phyloP scores from a whole-genome alignment of 1,140 invertebrate genomes.

The Drosophila yakuba region DNA sequence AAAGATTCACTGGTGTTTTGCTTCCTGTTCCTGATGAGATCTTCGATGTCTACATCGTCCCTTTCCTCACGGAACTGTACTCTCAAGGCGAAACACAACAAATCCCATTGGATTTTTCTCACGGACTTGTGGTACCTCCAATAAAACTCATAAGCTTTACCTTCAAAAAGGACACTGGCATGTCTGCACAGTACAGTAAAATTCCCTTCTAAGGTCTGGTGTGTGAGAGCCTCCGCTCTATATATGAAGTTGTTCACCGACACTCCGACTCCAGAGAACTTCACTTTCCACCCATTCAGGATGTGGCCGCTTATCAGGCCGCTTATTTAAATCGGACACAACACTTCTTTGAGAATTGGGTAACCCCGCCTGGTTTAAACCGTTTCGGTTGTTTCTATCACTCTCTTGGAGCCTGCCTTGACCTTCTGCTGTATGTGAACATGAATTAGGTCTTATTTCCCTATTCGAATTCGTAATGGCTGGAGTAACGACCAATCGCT shows the following conservation, averaged over 20 bases:
- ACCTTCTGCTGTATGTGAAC: neutral
- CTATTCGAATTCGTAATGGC: neutral
- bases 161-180: no score
- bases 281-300: neutral
- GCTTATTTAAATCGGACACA: neutral
- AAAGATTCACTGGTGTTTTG: neutral
- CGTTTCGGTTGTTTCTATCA: neutral
- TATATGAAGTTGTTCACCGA: neutral
- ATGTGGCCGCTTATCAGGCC: neutral
- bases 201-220: no score
- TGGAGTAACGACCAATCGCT: neutral
- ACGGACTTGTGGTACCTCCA: slow-evolving; percentile 1
- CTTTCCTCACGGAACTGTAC: slow-evolving; percentile 3
- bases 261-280: neutral
- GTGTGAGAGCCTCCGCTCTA: neutral
- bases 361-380: neutral
- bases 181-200: no score
- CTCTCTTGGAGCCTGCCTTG: neutral
- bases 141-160: neutral
- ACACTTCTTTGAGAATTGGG: neutral
- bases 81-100: slow-evolving; percentile 1
- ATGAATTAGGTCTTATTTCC: neutral
- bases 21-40: slow-evolving; percentile 1
- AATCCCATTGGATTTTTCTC: neutral
- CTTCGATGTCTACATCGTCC: slow-evolving; percentile 1